These are phyloP conservation scores for Muscidifurax raptorellus DNA, from an alignment of 1,140 invertebrate genomes.

Conservation along the genomic window DNA sequence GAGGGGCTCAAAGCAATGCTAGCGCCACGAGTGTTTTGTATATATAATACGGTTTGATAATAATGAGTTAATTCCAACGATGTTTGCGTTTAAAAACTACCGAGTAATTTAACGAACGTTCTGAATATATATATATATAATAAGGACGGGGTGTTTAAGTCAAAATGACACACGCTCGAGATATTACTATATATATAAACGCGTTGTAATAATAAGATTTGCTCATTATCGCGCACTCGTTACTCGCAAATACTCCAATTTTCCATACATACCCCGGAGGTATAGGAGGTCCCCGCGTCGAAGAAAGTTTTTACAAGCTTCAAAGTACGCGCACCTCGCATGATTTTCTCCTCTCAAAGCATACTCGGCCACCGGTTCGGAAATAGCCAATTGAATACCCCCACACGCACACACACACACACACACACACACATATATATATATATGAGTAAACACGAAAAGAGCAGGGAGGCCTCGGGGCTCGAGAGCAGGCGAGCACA, in stretches of 20 bases:
- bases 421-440: no score
- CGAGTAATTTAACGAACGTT: no score
- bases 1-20: background rate
- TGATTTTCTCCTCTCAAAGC: conserved; percentile 20
- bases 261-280: background rate
- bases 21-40: no score
- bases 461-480: background rate
- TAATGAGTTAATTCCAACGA: background rate
- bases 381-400: conserved; percentile 22
- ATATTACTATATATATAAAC: background rate
- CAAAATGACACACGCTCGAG: background rate
- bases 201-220: background rate
- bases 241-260: background rate
- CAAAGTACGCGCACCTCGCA: background rate
- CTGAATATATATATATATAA: no score
- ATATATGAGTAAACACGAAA: background rate
- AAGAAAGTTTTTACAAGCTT: background rate
- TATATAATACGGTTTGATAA: no score
- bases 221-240: background rate
- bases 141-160: background rate
- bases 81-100: background rate
- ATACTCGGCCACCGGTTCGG: background rate
- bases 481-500: background rate
- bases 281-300: no score
- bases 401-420: no score